These are phyloP conservation scores for Trichogramma pretiosum DNA, from an alignment of 1,140 invertebrate species.

Conservation along the genomic window DNA sequence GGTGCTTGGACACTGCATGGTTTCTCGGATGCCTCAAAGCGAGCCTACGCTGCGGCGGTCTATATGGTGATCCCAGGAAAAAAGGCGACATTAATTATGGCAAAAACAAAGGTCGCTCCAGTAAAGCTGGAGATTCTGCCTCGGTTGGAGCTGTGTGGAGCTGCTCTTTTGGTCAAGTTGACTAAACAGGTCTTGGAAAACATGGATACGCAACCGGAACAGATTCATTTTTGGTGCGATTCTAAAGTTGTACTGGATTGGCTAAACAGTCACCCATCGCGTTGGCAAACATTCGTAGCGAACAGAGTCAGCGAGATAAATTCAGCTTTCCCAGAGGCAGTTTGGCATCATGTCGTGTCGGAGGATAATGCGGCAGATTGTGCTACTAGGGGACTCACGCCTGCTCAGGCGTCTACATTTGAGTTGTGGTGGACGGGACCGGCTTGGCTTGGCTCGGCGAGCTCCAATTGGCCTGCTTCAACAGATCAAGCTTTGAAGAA, in stretches of 20 bases:
- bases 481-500: too few species aligned
- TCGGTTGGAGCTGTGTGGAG: background rate
- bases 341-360: background rate
- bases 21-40: too few species aligned
- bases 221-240: too few species aligned
- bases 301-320: background rate
- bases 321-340: background rate
- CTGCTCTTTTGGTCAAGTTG: background rate
- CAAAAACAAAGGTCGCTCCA: slow-evolving; percentile 4
- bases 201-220: too few species aligned
- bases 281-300: too few species aligned
- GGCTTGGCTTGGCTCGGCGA: background rate
- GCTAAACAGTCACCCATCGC: too few species aligned
- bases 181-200: too few species aligned
- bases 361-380: background rate
- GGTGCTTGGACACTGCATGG: too few species aligned
- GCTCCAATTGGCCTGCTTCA: background rate
- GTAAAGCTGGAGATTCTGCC: background rate
- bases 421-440: slow-evolving; percentile 10
- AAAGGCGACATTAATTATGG: background rate
- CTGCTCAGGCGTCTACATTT: too few species aligned
- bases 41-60: too few species aligned
- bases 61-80: too few species aligned
- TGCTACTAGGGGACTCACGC: background rate
- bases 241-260: too few species aligned